Evolutionary conservation across 2,888 invertebrate species (phyloP).

Genomic region (Pilophorus perplexus): DNA sequence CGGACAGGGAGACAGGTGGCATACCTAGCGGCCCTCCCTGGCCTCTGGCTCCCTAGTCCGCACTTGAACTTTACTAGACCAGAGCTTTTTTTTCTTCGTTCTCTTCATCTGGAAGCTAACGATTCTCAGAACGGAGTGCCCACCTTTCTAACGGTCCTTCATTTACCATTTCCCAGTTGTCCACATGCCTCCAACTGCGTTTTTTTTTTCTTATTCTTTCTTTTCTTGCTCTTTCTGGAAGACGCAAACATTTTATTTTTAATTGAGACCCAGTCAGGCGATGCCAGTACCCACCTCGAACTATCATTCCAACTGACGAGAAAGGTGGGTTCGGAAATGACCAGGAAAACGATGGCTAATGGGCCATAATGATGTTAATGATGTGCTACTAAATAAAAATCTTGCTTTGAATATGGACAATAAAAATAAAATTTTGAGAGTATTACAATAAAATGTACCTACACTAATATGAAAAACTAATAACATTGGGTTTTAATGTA

Average conservation of each 20-base stretch:
- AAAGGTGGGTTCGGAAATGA: too few relatives aligned
- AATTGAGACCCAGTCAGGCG: conserved; percentile 11
- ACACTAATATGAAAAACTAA: too few relatives aligned
- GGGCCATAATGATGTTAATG: too few relatives aligned
- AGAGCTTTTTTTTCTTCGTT: conserved; percentile 23
- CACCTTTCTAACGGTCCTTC: conserved; percentile 35
- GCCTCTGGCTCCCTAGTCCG: conserved; percentile 5
- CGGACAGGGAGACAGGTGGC: conserved; percentile 28
- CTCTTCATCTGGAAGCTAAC: conserved; percentile 28
- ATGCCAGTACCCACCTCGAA: too few relatives aligned
- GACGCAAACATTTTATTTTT: conserved; percentile 20
- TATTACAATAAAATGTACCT: too few relatives aligned
- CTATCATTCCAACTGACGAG: too few relatives aligned
- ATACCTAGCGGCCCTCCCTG: conserved; percentile 16
- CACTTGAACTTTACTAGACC: conserved; percentile 33
- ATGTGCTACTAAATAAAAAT: too few relatives aligned
- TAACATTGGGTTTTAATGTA: too few relatives aligned
- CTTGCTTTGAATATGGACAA: too few relatives aligned
- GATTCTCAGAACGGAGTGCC: conserved; percentile 25
- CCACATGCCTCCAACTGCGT: conserved; percentile 25
- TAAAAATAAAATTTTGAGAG: too few relatives aligned
- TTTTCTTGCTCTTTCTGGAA: neutral
- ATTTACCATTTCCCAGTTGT: conserved; percentile 37
- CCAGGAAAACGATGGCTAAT: too few relatives aligned
- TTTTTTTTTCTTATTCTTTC: neutral